phyloP scores from a whole-genome alignment of 2,797 vertebrate genomes.

The Threskiornis aethiopicus region DNA sequence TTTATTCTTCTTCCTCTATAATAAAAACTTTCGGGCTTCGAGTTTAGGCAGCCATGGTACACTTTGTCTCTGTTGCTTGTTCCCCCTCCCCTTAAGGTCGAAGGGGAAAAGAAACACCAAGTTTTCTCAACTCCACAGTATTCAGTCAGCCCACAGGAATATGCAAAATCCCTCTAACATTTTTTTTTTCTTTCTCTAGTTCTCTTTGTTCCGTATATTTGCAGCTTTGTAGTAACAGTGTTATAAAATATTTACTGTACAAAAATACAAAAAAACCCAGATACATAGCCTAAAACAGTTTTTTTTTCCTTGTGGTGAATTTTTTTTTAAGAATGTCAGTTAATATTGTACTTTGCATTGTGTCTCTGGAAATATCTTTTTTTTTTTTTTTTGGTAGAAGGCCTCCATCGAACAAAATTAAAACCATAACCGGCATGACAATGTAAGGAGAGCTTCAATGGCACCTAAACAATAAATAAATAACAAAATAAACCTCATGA shows the following conservation, averaged over 20 bases:
- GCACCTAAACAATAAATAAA: conserved; percentile 72
- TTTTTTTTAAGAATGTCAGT: conserved; percentile 64
- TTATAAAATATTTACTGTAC: conserved; percentile 71
- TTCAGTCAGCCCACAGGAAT: conserved; percentile 75
- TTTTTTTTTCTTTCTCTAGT: conserved; percentile 62
- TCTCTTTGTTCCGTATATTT: conserved; percentile 60
- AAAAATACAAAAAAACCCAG: conserved; percentile 62
- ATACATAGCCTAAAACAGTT: conserved; percentile 69
- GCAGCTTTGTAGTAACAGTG: conserved; percentile 72
- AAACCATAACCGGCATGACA: conserved; percentile 72
- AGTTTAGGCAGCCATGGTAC: conserved; percentile 39
- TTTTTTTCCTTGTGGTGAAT: conserved; percentile 66
- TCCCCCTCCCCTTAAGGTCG: conserved; percentile 34
- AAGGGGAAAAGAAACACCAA: conserved; percentile 59
- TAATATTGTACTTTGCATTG: conserved; percentile 71
- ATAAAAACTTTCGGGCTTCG: conserved; percentile 25
- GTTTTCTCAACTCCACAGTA: conserved; percentile 50
- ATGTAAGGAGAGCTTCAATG: conserved; percentile 81
- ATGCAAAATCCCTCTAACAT: conserved; percentile 71
- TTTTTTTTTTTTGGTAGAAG: conserved; percentile 62
- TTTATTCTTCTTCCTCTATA: conserved; percentile 31
- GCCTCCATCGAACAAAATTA: conserved; percentile 75
- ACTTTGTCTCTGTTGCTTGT: conserved; percentile 49
- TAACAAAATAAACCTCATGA: conserved; percentile 52
- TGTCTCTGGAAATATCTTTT: conserved; percentile 75